Base-by-base conservation (phyloP, 1,140 invertebrate genomes). In the Polyergus mexicanus region DNA sequence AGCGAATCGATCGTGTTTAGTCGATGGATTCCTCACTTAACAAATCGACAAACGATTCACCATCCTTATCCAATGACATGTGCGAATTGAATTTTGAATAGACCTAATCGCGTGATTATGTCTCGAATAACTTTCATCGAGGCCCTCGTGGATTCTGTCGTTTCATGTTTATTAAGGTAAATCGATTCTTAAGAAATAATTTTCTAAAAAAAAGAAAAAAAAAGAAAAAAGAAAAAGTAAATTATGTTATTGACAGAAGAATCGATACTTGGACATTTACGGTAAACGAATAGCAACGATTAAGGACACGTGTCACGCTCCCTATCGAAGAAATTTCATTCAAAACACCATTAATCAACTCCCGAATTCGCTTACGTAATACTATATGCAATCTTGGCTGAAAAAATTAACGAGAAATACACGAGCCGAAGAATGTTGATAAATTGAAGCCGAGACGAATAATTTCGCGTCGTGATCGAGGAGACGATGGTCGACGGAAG, bases 401-500 rank as follows among this genome's bases (percentile, higher is more conserved):
- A 68, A 56, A 22, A 69, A 69, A 80, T 80, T 41, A 16, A 51
- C 16, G 47, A 58, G 25, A 69, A 69, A 69, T 41, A 56, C 22
- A 65, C 63, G 63, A 56, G 22, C 76, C 19, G 77, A 54, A 2
- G 35, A 69, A 80, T 69, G 77, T 41, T 56, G 77, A 80, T 80
- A 74, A 83, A 83, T 83, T 60, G 68, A 38, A 60, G n/a, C 16
- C 54, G 28, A 28, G 54, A 22, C 16, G 13, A 72, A 83, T 83
- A 62, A 83, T 83, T 83, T n/a, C n/a, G 25, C 44, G 66, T 63
- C 80, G 68, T 84, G 68, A 72, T 25, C 44, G 22, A 32, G 47
- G 56, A 56, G 68, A 51, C 44, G 83, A 44, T 8, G 83, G 44
- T 8, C 54, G 86, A 89, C 88, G 72, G 88, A 89, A 89, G 88